These are phyloP conservation scores for Neodiprion virginianus DNA, from an alignment of 1,140 invertebrate genomes.

Conservation along the genomic window DNA sequence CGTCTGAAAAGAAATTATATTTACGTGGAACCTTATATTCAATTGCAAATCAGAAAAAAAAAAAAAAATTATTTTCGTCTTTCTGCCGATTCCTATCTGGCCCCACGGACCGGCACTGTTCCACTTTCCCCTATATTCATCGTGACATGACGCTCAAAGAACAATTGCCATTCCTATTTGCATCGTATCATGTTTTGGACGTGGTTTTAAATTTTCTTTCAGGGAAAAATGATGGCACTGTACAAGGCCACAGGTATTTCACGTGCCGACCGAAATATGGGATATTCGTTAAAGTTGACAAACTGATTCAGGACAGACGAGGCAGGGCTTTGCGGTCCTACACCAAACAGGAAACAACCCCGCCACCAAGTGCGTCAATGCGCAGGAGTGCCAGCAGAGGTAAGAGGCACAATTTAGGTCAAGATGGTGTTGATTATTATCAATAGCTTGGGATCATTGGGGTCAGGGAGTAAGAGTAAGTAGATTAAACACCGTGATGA, in stretches of 20 bases:
- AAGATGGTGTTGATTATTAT: background rate
- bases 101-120: no score
- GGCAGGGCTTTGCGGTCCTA: conserved; percentile 76
- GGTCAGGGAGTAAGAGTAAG: background rate
- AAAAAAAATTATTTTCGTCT: no score
- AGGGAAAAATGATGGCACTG: conserved; percentile 95
- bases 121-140: background rate
- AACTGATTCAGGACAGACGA: conserved; percentile 81
- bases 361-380: conserved; percentile 48
- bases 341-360: conserved; percentile 49
- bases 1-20: no score
- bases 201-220: conserved; percentile 33
- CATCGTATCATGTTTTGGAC: background rate
- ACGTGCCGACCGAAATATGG: conserved; percentile 86
- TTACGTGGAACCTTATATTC: no score
- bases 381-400: conserved; percentile 54
- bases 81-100: no score
- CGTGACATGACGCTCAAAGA: conserved; percentile 5
- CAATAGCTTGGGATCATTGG: background rate
- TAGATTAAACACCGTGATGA: no score
- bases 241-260: conserved; percentile 91
- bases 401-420: conserved; percentile 19
- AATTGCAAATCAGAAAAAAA: no score
- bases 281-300: conserved; percentile 90
- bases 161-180: conserved; percentile 20